Evolutionary conservation across 1,140 invertebrate species (phyloP).

Genomic region (Saccostrea glomerata): DNA sequence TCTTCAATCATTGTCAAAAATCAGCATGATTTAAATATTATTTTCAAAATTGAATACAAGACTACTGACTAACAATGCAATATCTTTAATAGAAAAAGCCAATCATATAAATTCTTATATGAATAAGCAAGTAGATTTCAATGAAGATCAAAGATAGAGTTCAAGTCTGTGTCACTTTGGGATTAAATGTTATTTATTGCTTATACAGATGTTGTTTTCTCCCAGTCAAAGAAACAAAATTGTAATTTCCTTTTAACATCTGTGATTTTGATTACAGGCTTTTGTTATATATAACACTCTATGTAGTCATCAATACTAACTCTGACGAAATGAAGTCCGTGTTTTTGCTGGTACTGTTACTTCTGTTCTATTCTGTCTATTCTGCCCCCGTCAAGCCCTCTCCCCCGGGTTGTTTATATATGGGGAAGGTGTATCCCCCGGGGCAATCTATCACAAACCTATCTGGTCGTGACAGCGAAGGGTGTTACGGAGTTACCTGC

Average conservation of each 20-base stretch:
- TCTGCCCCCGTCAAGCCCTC: neutral
- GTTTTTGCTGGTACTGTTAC: neutral
- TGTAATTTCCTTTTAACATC: neutral
- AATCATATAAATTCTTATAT: no score
- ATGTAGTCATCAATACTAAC: neutral
- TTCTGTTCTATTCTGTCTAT: neutral
- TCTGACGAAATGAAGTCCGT: neutral
- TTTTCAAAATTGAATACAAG: no score
- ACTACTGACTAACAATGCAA: no score
- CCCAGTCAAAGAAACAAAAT: neutral
- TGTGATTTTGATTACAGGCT: neutral
- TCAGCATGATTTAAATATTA: no score
- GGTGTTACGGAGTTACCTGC: neutral
- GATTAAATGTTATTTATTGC: neutral
- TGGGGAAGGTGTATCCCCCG: neutral
- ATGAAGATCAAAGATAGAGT: no score
- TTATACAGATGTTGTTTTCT: neutral
- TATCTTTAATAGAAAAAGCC: no score
- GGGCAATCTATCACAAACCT: neutral
- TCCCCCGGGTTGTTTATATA: neutral
- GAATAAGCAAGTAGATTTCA: no score
- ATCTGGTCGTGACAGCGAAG: neutral
- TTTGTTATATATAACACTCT: conserved; percentile 11
- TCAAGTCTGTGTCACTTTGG: no score
- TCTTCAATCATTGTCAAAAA: no score